A percentile compares a stretch with the other conserved stretches of the same genome.
phyloP scores from a whole-genome alignment of 2,888 invertebrate species.

The Catocala fraxini region DNA sequence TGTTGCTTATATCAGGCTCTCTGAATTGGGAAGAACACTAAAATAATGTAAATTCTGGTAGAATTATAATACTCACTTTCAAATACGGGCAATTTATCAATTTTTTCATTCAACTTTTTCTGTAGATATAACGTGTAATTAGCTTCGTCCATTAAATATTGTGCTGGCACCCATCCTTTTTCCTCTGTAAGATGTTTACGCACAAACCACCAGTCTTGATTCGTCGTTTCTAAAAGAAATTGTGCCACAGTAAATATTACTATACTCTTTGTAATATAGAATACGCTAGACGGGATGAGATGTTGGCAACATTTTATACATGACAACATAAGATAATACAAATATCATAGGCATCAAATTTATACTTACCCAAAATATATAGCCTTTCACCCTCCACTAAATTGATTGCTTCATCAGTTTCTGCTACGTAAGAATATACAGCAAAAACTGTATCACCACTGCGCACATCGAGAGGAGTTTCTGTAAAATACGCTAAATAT shows the following conservation, averaged over 20 bases:
- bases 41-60: too few species aligned
- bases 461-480: conserved; percentile 84
- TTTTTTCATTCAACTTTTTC: conserved; percentile 96
- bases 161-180: conserved; percentile 97
- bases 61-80: conserved; percentile 91
- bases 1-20: too few species aligned
- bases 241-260: neutral
- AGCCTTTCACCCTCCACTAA: conserved; percentile 96
- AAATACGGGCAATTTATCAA: conserved; percentile 96
- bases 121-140: conserved; percentile 94
- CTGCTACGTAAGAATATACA: conserved; percentile 94
- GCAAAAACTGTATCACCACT: conserved; percentile 94
- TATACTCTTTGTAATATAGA: neutral
- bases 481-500: conserved; percentile 55
- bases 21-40: too few species aligned
- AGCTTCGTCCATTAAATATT: conserved; percentile 93
- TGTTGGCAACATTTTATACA: too few species aligned
- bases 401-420: conserved; percentile 95
- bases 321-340: too few species aligned
- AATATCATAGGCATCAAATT: too few species aligned
- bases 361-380: conserved; percentile 90
- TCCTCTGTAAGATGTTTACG: conserved; percentile 96
- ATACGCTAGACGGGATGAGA: too few species aligned
- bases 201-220: conserved; percentile 97
- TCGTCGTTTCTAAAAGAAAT: conserved; percentile 90